These are phyloP conservation scores for Malurus leucopterus DNA, from an alignment of 2,797 vertebrate genomes.

Conservation along the genomic window DNA sequence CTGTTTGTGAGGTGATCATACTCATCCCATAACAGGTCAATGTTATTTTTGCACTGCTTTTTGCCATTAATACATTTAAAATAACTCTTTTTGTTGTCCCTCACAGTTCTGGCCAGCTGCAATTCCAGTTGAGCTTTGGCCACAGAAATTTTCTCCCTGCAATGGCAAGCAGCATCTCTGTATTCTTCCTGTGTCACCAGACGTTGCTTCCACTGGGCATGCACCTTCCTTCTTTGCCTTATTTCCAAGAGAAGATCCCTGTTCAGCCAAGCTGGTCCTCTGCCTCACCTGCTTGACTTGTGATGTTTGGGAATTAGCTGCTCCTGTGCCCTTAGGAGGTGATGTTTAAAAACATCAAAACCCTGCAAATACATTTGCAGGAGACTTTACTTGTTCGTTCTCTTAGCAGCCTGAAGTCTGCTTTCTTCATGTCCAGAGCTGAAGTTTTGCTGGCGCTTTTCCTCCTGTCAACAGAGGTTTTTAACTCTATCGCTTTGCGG, in stretches of 20 bases:
- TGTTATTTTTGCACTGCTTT: background rate
- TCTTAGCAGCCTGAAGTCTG: background rate
- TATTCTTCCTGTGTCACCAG: background rate
- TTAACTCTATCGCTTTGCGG: background rate
- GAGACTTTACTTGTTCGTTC: background rate
- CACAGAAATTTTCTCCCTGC: background rate
- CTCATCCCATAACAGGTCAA: no score
- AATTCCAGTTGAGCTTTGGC: background rate
- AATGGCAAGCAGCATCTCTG: background rate
- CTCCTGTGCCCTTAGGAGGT: background rate
- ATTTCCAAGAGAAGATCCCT: background rate
- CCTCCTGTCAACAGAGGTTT: background rate
- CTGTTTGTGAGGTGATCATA: background rate
- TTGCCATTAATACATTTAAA: background rate
- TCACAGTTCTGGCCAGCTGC: background rate
- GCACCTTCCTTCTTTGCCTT: background rate
- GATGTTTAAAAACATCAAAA: background rate
- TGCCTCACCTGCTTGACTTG: background rate
- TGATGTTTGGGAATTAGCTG: background rate
- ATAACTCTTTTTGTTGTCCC: background rate
- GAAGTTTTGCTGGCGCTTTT: background rate
- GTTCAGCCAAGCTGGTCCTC: background rate
- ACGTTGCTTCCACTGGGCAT: background rate
- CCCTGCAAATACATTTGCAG: no score
- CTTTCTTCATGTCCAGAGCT: background rate